Evolutionary conservation across 2,888 invertebrate genomes (phyloP).

Genomic region (Drosophila melanosoma): DNA sequence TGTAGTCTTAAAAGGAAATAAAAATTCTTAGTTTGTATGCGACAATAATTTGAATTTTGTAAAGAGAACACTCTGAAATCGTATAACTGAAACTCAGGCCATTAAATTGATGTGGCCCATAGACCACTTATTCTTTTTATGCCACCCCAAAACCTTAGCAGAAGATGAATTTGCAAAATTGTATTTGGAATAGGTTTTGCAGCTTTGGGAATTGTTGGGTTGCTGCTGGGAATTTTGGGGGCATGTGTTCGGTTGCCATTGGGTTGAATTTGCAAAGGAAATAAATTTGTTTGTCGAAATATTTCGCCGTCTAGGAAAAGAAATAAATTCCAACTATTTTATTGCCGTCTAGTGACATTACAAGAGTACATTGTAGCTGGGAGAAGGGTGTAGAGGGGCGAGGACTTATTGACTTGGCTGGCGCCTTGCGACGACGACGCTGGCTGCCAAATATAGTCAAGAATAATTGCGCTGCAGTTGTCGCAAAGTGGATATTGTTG

Average conservation of each 20-base stretch:
- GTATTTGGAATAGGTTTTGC: constrained; percentile 14
- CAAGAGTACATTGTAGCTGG: constrained; percentile 29
- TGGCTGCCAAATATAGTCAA: constrained; percentile 68
- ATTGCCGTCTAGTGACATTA: constrained; percentile 76
- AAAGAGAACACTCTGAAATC: background rate
- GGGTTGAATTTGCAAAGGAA: constrained; percentile 54
- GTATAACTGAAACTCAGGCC: background rate
- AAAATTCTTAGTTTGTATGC: background rate
- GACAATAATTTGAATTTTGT: background rate
- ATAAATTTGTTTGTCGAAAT: constrained; percentile 69
- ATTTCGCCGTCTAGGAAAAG: constrained; percentile 47
- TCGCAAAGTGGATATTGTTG: constrained; percentile 60
- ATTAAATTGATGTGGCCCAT: constrained; percentile 1
- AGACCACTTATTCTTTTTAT: background rate
- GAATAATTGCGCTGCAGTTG: constrained; percentile 79
- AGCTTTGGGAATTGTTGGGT: constrained; percentile 6
- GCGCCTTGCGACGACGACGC: constrained; percentile 53
- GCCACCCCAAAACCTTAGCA: background rate
- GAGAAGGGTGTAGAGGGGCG: background rate
- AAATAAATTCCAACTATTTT: constrained; percentile 72
- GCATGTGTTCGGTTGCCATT: constrained; percentile 1
- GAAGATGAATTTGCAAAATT: constrained; percentile 17
- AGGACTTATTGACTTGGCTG: constrained; percentile 51
- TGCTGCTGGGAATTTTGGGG: constrained; percentile 7
- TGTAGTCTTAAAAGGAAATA: background rate